These are phyloP conservation scores for Ursus arctos DNA, from an alignment of 2,113 vertebrate genomes.

Conservation along the genomic window DNA sequence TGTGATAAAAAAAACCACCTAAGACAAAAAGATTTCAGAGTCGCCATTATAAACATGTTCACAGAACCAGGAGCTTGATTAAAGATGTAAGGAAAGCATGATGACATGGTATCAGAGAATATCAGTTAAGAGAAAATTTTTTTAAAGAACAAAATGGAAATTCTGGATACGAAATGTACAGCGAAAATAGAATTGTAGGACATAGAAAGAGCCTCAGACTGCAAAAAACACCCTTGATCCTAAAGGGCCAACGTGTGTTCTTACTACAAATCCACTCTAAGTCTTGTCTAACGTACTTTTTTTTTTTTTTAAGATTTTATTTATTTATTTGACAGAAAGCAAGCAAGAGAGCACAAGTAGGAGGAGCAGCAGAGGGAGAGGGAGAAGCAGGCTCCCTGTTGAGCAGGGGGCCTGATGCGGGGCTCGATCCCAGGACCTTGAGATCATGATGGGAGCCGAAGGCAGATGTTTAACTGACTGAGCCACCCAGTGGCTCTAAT, in stretches of 20 bases:
- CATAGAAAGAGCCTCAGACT: background rate
- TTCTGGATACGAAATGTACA: background rate
- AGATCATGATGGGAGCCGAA: no score
- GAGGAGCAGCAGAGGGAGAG: no score
- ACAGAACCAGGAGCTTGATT: background rate
- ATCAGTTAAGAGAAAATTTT: background rate
- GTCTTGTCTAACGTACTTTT: background rate
- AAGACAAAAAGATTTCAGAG: background rate
- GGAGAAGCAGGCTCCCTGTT: no score
- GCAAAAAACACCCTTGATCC: background rate
- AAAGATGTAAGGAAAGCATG: background rate
- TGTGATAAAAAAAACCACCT: background rate
- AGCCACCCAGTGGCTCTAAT: background rate
- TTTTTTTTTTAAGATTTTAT: background rate
- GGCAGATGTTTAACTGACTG: no score
- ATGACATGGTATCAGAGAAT: background rate
- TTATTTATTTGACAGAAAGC: no score
- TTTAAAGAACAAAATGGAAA: background rate
- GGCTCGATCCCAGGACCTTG: no score
- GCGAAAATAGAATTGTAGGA: background rate
- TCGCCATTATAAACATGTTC: background rate
- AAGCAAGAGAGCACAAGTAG: no score
- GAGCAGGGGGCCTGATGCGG: no score
- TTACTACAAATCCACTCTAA: background rate
- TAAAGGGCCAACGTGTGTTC: background rate